phyloP scores from a whole-genome alignment of 2,888 invertebrate species.

The Miltochrista miniata region DNA sequence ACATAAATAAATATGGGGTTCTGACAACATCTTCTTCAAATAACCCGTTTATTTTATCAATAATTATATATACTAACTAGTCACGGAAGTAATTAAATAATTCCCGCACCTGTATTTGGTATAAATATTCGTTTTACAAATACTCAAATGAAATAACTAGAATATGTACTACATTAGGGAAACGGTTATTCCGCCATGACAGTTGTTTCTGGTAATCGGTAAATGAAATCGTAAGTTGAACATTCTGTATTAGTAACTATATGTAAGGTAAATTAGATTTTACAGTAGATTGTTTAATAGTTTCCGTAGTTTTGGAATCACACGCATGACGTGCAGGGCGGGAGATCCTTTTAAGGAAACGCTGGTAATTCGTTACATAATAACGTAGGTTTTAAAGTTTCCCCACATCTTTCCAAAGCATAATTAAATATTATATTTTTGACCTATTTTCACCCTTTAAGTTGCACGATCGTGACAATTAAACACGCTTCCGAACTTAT shows the following conservation, averaged over 20 bases:
- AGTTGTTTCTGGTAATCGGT: not conserved
- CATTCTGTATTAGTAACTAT: not conserved
- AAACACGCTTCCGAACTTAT: too few species aligned
- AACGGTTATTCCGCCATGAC: not conserved
- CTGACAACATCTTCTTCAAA: not conserved
- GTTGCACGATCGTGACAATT: too few species aligned
- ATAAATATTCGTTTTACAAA: not conserved
- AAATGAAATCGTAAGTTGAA: not conserved
- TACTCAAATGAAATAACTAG: not conserved
- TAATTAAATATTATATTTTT: too few species aligned
- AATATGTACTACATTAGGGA: not conserved
- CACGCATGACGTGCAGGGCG: not conserved
- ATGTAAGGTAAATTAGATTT: not conserved
- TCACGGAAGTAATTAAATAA: not conserved
- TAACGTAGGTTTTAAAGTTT: too few species aligned
- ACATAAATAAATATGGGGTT: not conserved
- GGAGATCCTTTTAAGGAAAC: too few species aligned
- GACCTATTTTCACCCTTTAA: too few species aligned
- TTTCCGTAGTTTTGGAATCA: not conserved
- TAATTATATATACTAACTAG: not conserved
- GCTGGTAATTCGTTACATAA: too few species aligned
- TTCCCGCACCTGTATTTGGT: not conserved
- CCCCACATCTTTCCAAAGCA: too few species aligned
- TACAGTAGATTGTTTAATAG: not conserved
- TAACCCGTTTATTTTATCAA: not conserved